Conservation (phyloP, 2,113 vertebrate species). For the Melospiza georgiana region DNA sequence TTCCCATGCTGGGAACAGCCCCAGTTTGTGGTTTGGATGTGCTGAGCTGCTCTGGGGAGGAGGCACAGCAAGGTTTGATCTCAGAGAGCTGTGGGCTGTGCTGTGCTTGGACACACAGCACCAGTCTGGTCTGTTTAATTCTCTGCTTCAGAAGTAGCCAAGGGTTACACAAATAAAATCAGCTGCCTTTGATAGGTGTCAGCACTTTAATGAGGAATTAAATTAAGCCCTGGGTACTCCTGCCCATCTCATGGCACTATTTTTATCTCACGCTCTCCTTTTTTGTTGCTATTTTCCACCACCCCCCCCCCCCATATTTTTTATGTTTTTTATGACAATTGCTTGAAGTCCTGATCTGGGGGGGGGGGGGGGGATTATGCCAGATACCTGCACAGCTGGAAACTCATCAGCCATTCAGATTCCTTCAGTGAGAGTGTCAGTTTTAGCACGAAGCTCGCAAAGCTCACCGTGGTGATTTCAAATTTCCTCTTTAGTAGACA, state of each 20-base stretch:
- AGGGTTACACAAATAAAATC: conserved; percentile 4
- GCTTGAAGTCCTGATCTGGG: conserved; percentile 31
- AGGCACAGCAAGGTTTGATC: not conserved
- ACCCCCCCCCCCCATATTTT: not conserved
- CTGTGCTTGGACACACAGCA: not conserved
- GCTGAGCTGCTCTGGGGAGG: not conserved
- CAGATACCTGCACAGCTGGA: conserved; percentile 30
- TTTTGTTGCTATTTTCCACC: not conserved
- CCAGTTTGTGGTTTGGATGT: not conserved
- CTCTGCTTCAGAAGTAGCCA: not conserved
- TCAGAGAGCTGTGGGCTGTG: not conserved
- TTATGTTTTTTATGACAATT: conserved; percentile 13
- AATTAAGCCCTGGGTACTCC: not conserved
- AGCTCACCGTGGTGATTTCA: conserved; percentile 17
- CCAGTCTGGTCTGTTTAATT: not conserved
- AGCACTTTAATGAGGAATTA: conserved; percentile 33
- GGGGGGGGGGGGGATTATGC: not conserved
- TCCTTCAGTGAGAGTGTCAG: conserved; percentile 37
- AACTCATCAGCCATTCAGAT: conserved; percentile 53
- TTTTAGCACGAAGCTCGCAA: conserved; percentile 7
- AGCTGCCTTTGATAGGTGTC: conserved; percentile 12
- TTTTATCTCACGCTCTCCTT: not conserved
- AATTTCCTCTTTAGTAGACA: conserved; percentile 47
- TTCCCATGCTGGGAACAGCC: rapidly evolving
- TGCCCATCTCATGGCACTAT: not conserved